Base-by-base conservation (phyloP, 2,888 invertebrate genomes). In the Acholoe squamosa region DNA sequence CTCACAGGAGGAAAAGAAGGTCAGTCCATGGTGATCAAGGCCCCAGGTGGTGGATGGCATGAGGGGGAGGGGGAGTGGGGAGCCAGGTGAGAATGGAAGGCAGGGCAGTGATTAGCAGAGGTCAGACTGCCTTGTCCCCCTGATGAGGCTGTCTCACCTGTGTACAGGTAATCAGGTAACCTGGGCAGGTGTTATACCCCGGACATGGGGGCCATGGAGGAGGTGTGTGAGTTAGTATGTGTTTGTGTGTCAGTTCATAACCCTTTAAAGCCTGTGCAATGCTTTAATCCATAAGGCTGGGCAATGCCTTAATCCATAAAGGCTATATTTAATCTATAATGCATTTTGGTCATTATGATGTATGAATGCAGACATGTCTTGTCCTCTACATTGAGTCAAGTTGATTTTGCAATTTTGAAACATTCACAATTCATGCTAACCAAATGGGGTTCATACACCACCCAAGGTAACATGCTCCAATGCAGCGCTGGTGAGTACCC, bases 61-160 rank as follows among this genome's bases (percentile, higher is more conserved):
- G 3, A 61, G 19, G 61, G 14, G 22, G 61, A n/a, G 61, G 22
- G 19, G 61, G 61, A 61, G 61, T 61, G 61, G 61, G 61, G n/a
- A 31, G 76, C 76, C 76, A 76, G 28, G 76, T 76, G 76, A 76
- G 76, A 76, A 76, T 25, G 76, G 76, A 76, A 25, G 28, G 76
- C 16, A 14, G 76, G 76, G 16, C 80, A 43, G 80, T 80, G 33
- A 80, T 80, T 80, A 80, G 80, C 80, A 25, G 80, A 33, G 80
- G 80, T 80, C 80, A 80, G 34, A 43, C 43, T 43, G 43, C 33
- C 34, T 33, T 76, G 80, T 33, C 80, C n/a, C 86, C 28, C 86
- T 86, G 28, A 86, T 86, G 86, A 86, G 14, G 54, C 86, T 54
- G 31, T 54, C 86, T 86, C 86, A 86, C 86, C 86, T 86, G 86